Conservation (phyloP, 2,113 vertebrate species). For the Rhinoptilus africanus region DNA sequence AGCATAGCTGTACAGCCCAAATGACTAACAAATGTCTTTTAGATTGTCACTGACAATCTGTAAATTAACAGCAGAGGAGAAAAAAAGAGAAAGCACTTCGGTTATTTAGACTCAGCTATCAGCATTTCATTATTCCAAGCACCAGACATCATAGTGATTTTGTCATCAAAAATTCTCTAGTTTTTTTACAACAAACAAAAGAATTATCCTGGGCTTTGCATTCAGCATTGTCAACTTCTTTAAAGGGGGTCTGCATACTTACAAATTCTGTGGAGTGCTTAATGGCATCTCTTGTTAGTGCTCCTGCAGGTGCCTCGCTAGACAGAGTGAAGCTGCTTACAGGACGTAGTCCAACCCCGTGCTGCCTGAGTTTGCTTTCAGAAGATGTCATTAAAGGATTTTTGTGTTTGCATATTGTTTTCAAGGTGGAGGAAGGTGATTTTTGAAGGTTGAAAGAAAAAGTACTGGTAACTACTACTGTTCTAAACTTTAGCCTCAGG, state of each 20-base stretch:
- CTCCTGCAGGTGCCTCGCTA: neutral
- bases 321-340: neutral
- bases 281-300: neutral
- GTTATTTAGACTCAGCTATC: neutral
- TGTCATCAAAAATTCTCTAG: neutral
- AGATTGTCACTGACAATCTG: neutral
- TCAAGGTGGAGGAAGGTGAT: neutral
- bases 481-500: neutral
- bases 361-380: neutral
- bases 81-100: neutral
- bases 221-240: neutral
- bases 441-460: neutral
- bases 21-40: neutral
- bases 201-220: neutral
- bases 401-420: neutral
- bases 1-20: neutral
- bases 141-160: neutral
- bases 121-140: neutral
- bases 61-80: neutral
- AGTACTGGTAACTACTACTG: neutral
- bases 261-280: neutral
- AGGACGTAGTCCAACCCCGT: neutral
- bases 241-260: neutral
- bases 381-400: neutral
- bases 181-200: neutral